Evolutionary conservation across 92 coral and sea anemone species (phyloP).

Genomic region (Bergia puertoricense): DNA sequence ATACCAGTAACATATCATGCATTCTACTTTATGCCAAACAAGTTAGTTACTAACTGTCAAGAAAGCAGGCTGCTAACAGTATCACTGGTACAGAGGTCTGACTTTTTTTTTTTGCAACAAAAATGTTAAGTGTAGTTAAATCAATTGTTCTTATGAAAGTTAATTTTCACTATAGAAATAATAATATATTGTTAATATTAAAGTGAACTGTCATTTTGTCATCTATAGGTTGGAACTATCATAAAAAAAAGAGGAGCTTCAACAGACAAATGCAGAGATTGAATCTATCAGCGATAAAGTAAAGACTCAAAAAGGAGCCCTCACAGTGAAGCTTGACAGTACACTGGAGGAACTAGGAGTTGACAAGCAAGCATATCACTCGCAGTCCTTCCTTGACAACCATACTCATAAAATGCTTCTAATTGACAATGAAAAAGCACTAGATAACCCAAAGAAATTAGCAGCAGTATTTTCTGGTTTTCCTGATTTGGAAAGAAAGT

Average conservation of each 20-base stretch:
- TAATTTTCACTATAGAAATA: too few species aligned
- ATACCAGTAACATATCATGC: too few species aligned
- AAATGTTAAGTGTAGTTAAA: too few species aligned
- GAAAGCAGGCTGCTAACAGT: too few species aligned
- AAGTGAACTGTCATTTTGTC: background rate
- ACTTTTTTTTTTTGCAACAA: too few species aligned
- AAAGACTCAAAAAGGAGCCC: background rate
- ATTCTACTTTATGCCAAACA: too few species aligned
- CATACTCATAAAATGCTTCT: background rate
- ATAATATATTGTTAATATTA: too few species aligned
- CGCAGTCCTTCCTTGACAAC: background rate
- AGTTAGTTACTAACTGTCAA: too few species aligned
- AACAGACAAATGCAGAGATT: background rate
- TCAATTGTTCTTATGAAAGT: too few species aligned
- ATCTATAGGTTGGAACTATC: background rate
- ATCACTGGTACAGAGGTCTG: too few species aligned
- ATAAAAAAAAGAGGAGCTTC: background rate
- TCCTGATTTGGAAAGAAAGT: background rate
- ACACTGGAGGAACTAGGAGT: background rate
- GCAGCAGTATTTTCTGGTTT: background rate
- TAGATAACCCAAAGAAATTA: background rate
- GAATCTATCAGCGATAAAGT: background rate
- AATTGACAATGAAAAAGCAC: background rate
- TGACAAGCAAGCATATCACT: constrained; percentile 1
- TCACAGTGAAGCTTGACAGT: background rate